Conservation (phyloP, 2,797 vertebrate genomes). For the Lepidocolaptes lacrymiger region DNA sequence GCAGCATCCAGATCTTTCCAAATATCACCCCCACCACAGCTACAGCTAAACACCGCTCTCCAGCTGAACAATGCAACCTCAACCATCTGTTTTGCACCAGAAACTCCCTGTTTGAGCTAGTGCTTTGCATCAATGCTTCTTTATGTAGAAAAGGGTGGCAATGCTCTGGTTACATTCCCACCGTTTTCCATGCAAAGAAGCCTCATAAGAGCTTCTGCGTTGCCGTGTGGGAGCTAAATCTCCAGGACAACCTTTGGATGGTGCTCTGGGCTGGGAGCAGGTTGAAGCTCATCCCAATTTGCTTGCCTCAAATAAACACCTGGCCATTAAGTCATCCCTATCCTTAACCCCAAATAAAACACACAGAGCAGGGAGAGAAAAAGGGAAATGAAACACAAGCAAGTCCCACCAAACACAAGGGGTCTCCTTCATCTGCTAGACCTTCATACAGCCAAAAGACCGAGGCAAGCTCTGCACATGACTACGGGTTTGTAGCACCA, state of each 20-base stretch:
- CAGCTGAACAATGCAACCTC: background rate
- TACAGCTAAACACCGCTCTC: background rate
- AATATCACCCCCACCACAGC: background rate
- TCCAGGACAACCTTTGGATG: background rate
- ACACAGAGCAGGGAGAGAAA: background rate
- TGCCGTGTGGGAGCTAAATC: background rate
- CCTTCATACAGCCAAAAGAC: background rate
- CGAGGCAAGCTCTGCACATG: background rate
- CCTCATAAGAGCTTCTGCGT: background rate
- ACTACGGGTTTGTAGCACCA: constrained; percentile 3
- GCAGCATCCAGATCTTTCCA: background rate
- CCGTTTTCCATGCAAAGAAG: background rate
- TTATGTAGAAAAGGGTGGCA: background rate
- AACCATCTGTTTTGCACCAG: background rate
- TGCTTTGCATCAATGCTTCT: background rate
- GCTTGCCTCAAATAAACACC: background rate
- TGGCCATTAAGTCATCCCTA: background rate
- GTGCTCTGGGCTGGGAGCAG: background rate
- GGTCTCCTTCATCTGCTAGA: background rate
- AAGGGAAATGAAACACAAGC: background rate
- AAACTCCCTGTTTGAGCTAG: background rate
- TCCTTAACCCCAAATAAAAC: background rate
- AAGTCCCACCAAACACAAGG: background rate
- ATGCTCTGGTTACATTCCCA: background rate
- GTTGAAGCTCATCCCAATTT: background rate